These are phyloP conservation scores for Hypena proboscidalis DNA, from an alignment of 2,888 invertebrate species.

Conservation along the genomic window DNA sequence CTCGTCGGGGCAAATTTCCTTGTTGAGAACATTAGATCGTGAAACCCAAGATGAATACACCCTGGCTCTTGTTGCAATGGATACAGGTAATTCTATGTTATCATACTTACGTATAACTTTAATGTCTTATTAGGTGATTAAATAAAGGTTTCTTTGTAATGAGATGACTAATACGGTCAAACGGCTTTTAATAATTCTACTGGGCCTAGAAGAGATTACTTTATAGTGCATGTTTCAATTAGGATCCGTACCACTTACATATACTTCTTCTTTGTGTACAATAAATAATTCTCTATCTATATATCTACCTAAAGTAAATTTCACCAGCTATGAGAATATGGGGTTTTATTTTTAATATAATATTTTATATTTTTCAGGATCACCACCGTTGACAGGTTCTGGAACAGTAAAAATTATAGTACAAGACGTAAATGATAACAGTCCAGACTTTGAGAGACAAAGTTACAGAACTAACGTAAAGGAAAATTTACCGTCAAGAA, in stretches of 20 bases:
- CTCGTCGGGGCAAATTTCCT: constrained; percentile 95
- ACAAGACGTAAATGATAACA: constrained; percentile 97
- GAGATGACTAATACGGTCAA: too few relatives aligned
- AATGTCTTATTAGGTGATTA: too few relatives aligned
- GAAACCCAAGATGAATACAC: constrained; percentile 94
- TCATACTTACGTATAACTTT: not conserved
- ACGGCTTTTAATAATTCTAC: too few relatives aligned
- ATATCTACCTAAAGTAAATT: too few relatives aligned
- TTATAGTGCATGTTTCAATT: too few relatives aligned
- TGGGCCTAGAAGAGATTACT: too few relatives aligned
- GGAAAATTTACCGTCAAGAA: constrained; percentile 93
- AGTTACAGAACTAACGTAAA: constrained; percentile 91
- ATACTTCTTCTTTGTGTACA: too few relatives aligned
- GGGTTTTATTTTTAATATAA: not conserved
- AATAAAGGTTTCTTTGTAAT: too few relatives aligned
- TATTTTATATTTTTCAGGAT: constrained; percentile 86
- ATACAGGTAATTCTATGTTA: constrained; percentile 89
- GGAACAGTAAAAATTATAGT: constrained; percentile 95
- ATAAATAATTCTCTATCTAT: too few relatives aligned
- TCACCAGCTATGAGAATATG: too few relatives aligned
- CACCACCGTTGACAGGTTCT: constrained; percentile 96
- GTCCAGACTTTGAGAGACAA: constrained; percentile 93
- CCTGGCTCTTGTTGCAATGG: constrained; percentile 95
- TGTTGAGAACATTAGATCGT: constrained; percentile 92
- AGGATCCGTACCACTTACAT: too few relatives aligned